A percentile compares a stretch with the other conserved stretches of the same genome.
These are phyloP conservation scores for Candidula unifasciata DNA, from an alignment of 2,888 invertebrate genomes.

Conservation along the genomic window DNA sequence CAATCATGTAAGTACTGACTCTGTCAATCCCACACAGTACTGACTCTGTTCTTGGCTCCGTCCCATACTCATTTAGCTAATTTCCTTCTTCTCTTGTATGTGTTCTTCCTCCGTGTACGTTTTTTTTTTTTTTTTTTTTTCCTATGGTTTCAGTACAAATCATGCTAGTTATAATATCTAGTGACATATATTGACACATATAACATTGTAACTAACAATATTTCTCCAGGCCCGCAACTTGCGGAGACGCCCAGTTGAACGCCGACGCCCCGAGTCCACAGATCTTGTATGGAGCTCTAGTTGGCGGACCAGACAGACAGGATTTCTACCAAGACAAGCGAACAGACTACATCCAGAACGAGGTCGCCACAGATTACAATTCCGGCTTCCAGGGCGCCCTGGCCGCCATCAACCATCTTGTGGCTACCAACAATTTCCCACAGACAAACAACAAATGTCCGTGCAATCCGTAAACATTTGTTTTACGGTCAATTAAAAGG, in stretches of 20 bases:
- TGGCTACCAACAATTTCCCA: neutral
- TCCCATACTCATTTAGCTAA: too few species aligned
- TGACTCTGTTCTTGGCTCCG: too few species aligned
- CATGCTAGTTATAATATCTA: neutral
- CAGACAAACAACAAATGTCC: slow-evolving; percentile 30
- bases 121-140: too few species aligned
- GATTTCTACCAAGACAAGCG: slow-evolving; percentile 61
- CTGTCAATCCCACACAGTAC: too few species aligned
- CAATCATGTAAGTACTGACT: too few species aligned
- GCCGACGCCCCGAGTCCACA: slow-evolving; percentile 58
- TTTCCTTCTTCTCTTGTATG: too few species aligned
- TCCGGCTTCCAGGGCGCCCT: slow-evolving; percentile 69
- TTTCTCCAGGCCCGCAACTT: slow-evolving; percentile 59
- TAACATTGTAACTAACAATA: neutral
- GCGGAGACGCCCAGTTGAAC: slow-evolving; percentile 65
- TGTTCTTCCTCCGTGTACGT: too few species aligned
- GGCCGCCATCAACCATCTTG: slow-evolving; percentile 52
- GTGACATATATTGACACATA: neutral
- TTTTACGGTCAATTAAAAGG: too few species aligned
- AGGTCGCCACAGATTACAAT: slow-evolving; percentile 69
- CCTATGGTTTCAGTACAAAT: too few species aligned
- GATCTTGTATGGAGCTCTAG: slow-evolving; percentile 65
- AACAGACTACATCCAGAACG: slow-evolving; percentile 65
- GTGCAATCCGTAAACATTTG: slow-evolving; percentile 1
- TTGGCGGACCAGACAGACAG: slow-evolving; percentile 67